These are phyloP conservation scores for Vandiemenella viatica DNA, from an alignment of 2,888 invertebrate genomes.

Conservation along the genomic window DNA sequence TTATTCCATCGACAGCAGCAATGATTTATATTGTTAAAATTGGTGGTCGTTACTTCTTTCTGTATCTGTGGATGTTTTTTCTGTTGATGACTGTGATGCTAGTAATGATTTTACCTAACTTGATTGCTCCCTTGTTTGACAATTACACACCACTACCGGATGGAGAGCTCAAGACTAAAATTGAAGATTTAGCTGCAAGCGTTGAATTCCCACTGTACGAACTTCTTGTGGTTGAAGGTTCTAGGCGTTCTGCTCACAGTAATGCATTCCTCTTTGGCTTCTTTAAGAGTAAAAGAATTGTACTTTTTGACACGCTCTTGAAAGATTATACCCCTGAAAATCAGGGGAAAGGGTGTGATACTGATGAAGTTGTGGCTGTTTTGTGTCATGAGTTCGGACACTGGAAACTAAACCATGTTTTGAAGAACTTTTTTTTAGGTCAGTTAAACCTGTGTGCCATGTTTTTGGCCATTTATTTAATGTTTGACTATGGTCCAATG, in stretches of 20 bases:
- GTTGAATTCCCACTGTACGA: slow-evolving; percentile 85
- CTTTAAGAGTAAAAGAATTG: slow-evolving; percentile 92
- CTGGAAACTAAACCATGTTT: slow-evolving; percentile 84
- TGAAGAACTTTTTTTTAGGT: slow-evolving; percentile 72
- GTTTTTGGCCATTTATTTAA: slow-evolving; percentile 43
- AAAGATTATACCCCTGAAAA: slow-evolving; percentile 48
- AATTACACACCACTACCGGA: slow-evolving; percentile 92
- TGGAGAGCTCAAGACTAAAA: slow-evolving; percentile 64
- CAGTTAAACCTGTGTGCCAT: slow-evolving; percentile 46
- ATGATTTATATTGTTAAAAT: slow-evolving; percentile 67
- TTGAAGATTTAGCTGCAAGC: slow-evolving; percentile 73
- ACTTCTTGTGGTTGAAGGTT: slow-evolving; percentile 91
- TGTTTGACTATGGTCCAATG: slow-evolving; percentile 47
- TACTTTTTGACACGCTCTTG: slow-evolving; percentile 88
- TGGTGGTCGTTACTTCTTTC: slow-evolving; percentile 89
- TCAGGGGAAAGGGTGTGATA: slow-evolving; percentile 55
- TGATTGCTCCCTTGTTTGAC: slow-evolving; percentile 95
- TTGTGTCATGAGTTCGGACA: slow-evolving; percentile 95
- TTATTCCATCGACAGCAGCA: slow-evolving; percentile 65
- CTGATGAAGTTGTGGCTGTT: slow-evolving; percentile 87
- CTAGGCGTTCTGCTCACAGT: slow-evolving; percentile 91
- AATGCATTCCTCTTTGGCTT: slow-evolving; percentile 98
- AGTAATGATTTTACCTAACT: slow-evolving; percentile 82
- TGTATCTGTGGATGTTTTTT: slow-evolving; percentile 90
- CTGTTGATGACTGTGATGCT: slow-evolving; percentile 65